phyloP scores from a whole-genome alignment of 2,888 invertebrate species.

The Rotaria magnacalcarata region DNA sequence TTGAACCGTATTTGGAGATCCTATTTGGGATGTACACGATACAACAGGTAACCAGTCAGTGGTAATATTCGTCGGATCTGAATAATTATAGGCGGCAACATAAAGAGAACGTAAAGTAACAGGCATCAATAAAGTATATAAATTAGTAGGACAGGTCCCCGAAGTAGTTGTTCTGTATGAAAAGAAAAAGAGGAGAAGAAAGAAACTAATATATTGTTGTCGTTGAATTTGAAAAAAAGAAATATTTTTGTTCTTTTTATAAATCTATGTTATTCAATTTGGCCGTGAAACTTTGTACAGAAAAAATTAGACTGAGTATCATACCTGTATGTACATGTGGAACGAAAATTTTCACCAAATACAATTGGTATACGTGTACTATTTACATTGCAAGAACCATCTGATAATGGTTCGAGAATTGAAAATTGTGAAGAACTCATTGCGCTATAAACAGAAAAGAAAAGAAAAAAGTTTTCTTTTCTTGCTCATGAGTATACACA shows the following conservation, averaged over 20 bases:
- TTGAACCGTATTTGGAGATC: neutral
- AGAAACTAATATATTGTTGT: neutral
- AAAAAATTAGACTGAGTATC: no score
- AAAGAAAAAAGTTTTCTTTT: neutral
- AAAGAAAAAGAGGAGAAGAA: neutral
- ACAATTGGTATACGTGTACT: neutral
- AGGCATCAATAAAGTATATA: neutral
- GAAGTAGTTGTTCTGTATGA: neutral
- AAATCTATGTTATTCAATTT: no score
- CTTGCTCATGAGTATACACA: neutral
- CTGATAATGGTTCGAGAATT: neutral
- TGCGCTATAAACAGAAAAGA: neutral
- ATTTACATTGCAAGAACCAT: neutral
- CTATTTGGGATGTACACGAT: neutral
- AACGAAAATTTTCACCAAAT: neutral
- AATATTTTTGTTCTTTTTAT: no score
- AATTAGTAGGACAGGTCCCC: neutral
- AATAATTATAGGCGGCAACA: neutral
- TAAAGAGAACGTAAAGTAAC: neutral
- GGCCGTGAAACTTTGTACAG: no score
- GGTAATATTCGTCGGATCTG: neutral
- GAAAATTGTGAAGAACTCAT: neutral
- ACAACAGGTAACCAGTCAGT: neutral
- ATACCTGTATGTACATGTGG: neutral
- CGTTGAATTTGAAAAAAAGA: neutral